A percentile compares a stretch with the other conserved stretches of the same genome.
Evolutionary conservation across 2,113 vertebrate genomes (phyloP).

Genomic region (Lepisosteus osseus): DNA sequence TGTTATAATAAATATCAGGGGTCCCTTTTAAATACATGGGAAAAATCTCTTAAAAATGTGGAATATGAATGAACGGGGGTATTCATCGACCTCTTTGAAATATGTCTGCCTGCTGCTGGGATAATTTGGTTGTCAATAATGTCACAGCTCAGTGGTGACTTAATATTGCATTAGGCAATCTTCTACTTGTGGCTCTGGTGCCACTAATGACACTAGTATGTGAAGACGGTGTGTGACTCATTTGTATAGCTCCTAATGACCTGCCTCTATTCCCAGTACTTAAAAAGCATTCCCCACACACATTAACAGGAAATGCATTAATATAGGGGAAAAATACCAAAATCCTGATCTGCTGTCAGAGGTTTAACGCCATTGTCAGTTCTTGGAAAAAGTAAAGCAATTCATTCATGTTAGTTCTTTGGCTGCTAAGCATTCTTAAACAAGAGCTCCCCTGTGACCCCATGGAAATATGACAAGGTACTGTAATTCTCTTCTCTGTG

Average conservation of each 20-base stretch:
- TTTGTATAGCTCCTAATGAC: not conserved
- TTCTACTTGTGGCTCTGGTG: not conserved
- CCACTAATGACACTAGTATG: not conserved
- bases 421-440: not conserved
- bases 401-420: no score
- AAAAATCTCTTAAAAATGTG: not conserved
- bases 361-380: not conserved
- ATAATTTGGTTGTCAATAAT: constrained; percentile 1
- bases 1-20: not conserved
- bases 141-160: not conserved
- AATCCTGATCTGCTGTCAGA: not conserved
- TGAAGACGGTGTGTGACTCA: constrained; percentile 1
- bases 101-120: not conserved
- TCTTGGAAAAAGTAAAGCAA: not conserved
- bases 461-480: not conserved
- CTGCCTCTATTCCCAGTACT: not conserved
- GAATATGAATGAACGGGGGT: not conserved
- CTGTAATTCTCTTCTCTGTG: no score
- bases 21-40: not conserved
- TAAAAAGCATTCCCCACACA: not conserved
- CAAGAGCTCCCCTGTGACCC: not conserved
- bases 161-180: not conserved
- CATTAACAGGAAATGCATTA: not conserved
- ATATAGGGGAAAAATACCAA: not conserved
- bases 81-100: not conserved